These are phyloP conservation scores for Regulus satrapa DNA, from an alignment of 2,113 vertebrate genomes.

Conservation along the genomic window DNA sequence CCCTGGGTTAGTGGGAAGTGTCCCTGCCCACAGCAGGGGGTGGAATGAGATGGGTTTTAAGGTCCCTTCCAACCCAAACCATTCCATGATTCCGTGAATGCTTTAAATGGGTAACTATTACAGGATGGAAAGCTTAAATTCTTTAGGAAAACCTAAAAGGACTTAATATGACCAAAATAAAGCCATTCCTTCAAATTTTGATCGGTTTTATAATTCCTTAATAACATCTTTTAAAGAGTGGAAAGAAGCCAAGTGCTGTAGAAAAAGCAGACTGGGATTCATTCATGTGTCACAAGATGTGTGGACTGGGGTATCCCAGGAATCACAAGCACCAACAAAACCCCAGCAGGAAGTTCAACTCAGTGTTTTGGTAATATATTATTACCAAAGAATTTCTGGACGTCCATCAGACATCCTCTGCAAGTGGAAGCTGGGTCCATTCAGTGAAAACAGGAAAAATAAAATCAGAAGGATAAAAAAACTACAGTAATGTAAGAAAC, in stretches of 20 bases:
- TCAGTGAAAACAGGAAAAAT: neutral
- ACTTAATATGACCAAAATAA: neutral
- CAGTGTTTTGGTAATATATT: neutral
- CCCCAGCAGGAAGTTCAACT: neutral
- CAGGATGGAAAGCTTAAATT: neutral
- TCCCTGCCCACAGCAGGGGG: neutral
- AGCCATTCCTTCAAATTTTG: neutral
- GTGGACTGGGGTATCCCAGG: neutral
- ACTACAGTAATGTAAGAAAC: neutral
- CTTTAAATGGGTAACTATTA: neutral
- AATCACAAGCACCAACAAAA: neutral
- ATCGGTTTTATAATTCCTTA: neutral
- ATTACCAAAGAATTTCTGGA: neutral
- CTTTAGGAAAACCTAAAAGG: neutral
- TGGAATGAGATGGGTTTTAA: neutral
- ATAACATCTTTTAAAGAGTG: neutral
- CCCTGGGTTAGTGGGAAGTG: fast-evolving
- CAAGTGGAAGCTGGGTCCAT: neutral
- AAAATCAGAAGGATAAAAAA: neutral
- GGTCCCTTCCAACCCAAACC: neutral
- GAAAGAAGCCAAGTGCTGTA: neutral
- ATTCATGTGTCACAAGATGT: neutral
- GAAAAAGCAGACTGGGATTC: neutral
- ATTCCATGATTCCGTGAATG: neutral
- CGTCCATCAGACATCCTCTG: neutral